These are phyloP conservation scores for Clangula hyemalis DNA, from an alignment of 2,797 vertebrate genomes.

Conservation along the genomic window DNA sequence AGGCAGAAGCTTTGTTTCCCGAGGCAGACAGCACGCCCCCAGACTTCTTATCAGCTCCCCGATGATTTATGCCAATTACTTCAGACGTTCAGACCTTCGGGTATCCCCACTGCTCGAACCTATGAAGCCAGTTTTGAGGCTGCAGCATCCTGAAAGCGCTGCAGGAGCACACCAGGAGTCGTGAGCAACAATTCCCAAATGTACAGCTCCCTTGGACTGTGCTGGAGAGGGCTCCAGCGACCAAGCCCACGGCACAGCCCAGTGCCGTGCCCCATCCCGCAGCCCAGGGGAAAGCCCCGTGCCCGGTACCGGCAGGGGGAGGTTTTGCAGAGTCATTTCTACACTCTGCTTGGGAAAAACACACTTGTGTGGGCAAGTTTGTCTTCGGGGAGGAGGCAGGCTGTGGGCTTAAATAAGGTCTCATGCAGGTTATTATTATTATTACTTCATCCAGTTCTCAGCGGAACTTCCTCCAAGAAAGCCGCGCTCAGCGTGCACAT, in stretches of 20 bases:
- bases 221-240: accelerated
- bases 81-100: background rate
- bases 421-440: background rate
- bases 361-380: background rate
- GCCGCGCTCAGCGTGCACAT: background rate
- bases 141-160: background rate
- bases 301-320: background rate
- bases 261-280: accelerated
- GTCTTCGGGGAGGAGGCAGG: background rate
- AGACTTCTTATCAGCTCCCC: background rate
- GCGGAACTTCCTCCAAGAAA: background rate
- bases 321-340: background rate
- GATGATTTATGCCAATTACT: background rate
- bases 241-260: background rate
- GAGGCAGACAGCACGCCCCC: background rate
- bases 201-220: accelerated
- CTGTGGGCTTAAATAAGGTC: background rate
- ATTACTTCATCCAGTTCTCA: background rate
- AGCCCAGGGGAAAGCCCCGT: background rate
- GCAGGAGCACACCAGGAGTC: background rate
- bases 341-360: background rate
- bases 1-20: background rate
- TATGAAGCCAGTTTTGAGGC: background rate
- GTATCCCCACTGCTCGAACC: background rate
- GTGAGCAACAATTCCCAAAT: accelerated